Evolutionary conservation across 2,888 invertebrate genomes (phyloP).

Genomic region (Piscicola geometra): DNA sequence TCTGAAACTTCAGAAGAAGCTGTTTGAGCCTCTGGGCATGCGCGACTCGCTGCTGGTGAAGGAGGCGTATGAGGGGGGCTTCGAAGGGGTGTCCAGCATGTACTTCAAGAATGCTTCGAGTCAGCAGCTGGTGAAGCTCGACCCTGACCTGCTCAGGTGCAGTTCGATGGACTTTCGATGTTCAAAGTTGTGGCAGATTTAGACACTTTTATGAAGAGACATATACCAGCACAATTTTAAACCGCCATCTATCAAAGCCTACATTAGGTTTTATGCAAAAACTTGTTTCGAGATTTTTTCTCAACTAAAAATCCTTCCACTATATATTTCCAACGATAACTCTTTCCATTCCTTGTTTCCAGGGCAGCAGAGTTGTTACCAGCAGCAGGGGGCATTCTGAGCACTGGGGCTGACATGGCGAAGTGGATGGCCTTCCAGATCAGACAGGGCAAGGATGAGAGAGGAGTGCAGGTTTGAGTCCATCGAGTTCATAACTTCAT

Average conservation of each 20-base stretch:
- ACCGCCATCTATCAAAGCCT: no score
- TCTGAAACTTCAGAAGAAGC: constrained; percentile 14
- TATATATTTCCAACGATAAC: no score
- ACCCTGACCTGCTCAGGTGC: constrained; percentile 5
- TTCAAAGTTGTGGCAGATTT: no score
- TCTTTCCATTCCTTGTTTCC: no score
- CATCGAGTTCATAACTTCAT: neutral
- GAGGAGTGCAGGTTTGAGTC: neutral
- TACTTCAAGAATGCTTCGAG: constrained; percentile 33
- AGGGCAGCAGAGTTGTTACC: constrained; percentile 10
- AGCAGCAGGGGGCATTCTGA: constrained; percentile 48
- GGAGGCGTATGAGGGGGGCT: neutral
- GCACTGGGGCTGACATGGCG: constrained; percentile 48
- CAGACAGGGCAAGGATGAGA: neutral
- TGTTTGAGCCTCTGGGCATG: constrained; percentile 36
- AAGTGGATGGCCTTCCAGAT: constrained; percentile 48
- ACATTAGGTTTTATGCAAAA: no score
- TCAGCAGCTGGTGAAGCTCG: neutral
- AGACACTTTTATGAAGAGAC: no score
- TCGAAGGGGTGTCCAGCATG: constrained; percentile 15
- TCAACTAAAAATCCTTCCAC: no score
- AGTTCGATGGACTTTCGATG: no score
- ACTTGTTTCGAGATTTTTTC: no score
- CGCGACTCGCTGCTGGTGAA: constrained; percentile 8
- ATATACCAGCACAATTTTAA: no score